Evolutionary conservation across 2,888 invertebrate genomes (phyloP).

Genomic region (Drepanosiphum platanoidis): DNA sequence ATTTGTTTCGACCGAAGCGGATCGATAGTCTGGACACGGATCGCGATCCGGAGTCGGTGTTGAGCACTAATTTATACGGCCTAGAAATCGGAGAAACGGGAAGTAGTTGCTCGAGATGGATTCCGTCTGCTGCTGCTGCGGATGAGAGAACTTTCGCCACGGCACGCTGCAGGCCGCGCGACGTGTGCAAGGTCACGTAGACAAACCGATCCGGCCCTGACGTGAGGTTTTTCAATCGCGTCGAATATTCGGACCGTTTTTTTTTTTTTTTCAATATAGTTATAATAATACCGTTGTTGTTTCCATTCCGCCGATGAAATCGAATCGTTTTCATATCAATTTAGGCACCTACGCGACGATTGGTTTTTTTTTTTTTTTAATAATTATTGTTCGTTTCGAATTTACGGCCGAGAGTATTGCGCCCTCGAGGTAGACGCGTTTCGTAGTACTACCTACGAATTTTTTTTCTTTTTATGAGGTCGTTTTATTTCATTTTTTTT

Average conservation of each 20-base stretch:
- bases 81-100: conserved; percentile 8
- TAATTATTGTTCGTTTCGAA: neutral
- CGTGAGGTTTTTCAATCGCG: neutral
- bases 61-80: no score
- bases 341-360: no score
- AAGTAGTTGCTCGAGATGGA: no score
- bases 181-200: neutral
- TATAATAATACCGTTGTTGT: neutral
- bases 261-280: no score
- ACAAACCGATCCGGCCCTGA: neutral
- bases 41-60: no score
- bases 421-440: neutral
- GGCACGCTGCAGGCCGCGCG: neutral
- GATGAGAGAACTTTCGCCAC: neutral
- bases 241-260: neutral
- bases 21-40: no score
- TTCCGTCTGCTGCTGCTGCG: no score
- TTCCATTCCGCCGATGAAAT: no score
- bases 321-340: neutral
- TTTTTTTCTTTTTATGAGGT: no score
- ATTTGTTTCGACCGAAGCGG: no score
- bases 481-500: no score
- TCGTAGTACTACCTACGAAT: neutral
- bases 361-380: no score
- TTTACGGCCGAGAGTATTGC: neutral